Evolutionary conservation across 2,113 vertebrate species (phyloP).

Genomic region (Abramis brama): DNA sequence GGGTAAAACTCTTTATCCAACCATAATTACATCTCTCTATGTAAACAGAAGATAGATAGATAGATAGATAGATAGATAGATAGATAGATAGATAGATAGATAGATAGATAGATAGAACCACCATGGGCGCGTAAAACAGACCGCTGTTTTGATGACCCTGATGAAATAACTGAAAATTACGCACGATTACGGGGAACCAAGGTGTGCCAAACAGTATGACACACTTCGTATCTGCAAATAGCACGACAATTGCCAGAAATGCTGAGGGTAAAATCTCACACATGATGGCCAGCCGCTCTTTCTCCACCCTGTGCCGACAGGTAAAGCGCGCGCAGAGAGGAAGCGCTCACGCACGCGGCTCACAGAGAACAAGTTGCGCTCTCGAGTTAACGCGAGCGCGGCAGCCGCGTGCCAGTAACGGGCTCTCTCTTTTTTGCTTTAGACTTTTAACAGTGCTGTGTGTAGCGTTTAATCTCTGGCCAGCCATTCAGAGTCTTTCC

Average conservation of each 20-base stretch:
- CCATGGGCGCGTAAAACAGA: not conserved
- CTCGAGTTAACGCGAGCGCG: not conserved
- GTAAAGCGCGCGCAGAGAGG: slow-evolving; percentile 26
- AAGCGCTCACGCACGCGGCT: slow-evolving; percentile 8
- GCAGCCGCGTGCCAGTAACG: not conserved
- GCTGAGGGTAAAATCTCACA: not conserved
- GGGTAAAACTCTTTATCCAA: not conserved
- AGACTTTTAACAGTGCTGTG: not conserved
- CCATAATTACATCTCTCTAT: not conserved
- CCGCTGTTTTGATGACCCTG: not conserved
- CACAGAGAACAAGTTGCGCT: slow-evolving; percentile 8
- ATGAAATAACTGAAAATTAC: not conserved
- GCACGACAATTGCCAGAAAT: not conserved
- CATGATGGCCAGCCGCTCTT: not conserved
- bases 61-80: not conserved
- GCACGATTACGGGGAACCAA: not conserved
- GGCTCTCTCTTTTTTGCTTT: not conserved
- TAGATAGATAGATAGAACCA: not conserved
- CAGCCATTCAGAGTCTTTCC: not conserved
- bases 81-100: not conserved
- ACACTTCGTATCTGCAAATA: not conserved
- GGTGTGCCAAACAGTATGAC: not conserved
- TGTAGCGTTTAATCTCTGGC: not conserved
- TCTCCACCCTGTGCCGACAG: not conserved
- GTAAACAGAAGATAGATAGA: slow-evolving; percentile 11